These are phyloP conservation scores for Gasterosteus aculeatus DNA, from an alignment of 2,113 vertebrate genomes.

Conservation along the genomic window DNA sequence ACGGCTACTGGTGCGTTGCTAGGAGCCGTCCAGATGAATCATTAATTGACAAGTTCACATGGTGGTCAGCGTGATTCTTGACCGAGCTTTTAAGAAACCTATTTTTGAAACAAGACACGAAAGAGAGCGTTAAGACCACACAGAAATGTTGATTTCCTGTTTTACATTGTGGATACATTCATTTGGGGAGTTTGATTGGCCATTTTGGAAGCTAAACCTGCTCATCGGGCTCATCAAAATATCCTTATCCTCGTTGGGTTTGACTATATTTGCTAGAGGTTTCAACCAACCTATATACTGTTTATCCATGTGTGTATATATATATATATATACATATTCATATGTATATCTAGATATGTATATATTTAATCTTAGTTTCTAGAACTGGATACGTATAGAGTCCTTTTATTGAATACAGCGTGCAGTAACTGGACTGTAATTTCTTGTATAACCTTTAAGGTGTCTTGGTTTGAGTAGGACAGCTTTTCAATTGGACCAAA, in stretches of 20 bases:
- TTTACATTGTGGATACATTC: background rate
- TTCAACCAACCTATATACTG: background rate
- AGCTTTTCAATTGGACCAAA: background rate
- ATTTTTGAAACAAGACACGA: background rate
- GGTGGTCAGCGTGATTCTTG: slow-evolving; percentile 40
- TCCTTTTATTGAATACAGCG: background rate
- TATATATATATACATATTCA: no score
- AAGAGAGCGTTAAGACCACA: background rate
- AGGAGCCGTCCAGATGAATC: slow-evolving; percentile 56
- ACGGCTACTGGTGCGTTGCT: slow-evolving; percentile 42
- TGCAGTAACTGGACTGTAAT: background rate
- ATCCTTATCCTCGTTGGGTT: background rate
- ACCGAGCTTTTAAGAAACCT: background rate
- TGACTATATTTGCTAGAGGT: background rate
- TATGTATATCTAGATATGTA: background rate
- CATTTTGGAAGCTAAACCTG: background rate
- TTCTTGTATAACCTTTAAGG: background rate
- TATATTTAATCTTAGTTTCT: background rate
- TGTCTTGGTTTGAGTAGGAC: background rate
- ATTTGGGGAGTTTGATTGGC: background rate
- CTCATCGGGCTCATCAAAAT: background rate
- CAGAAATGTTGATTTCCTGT: background rate
- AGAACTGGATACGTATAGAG: background rate
- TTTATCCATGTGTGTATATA: background rate
- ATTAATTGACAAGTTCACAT: slow-evolving; percentile 55